Base-by-base conservation (phyloP, 23 tunicate genomes). In the Trididemnum clinides region DNA sequence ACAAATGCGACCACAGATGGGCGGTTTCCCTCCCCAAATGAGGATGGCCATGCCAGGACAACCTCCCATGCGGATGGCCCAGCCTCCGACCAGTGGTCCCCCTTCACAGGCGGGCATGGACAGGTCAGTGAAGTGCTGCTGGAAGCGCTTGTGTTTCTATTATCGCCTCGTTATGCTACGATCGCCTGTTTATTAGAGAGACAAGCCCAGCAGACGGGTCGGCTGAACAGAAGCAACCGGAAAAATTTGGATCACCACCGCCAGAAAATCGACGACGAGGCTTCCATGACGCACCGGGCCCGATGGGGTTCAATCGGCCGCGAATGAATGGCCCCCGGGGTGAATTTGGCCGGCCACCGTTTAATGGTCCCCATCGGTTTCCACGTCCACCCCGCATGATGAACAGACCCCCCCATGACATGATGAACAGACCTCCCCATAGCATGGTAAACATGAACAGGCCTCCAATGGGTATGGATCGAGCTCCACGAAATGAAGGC, bases 361-460 rank as follows among this genome's bases (percentile, higher is more conserved):
- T 59, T 20, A 77, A 57, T 0, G 75, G 37, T 20, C 83, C 51
- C 19, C 18, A 23, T 36, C 49, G 57, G 4, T 33, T 54, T 20
- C 50, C 34, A 25, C 65, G 88, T 18, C 79, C 88, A 0, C 87
- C 79, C 0, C 72, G 18, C n/a, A 25, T 20, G n/a, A 39, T 44
- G 29, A 26, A 37, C 18, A 27, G 62, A 23, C 88, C 82, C 33
- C 82, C 88, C 1, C 44, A 31, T 0, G 82, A 58, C 54, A 35
- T 57, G 72, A 85, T 34, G 85, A 51, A 64, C 72, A 29, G 82
- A 25, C 77, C 82, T 29, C 88, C 88, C 6, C 64, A 6, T 0
- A 26, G 25, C 18, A 63, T 28, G 5, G 31, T 28, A 37, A 57
- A 73, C 6, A 20, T 6, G 22, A 10, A 18, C 38, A 1, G 27